Evolutionary conservation across 2,113 vertebrate genomes (phyloP).

Genomic region (Terrapene triunguis): DNA sequence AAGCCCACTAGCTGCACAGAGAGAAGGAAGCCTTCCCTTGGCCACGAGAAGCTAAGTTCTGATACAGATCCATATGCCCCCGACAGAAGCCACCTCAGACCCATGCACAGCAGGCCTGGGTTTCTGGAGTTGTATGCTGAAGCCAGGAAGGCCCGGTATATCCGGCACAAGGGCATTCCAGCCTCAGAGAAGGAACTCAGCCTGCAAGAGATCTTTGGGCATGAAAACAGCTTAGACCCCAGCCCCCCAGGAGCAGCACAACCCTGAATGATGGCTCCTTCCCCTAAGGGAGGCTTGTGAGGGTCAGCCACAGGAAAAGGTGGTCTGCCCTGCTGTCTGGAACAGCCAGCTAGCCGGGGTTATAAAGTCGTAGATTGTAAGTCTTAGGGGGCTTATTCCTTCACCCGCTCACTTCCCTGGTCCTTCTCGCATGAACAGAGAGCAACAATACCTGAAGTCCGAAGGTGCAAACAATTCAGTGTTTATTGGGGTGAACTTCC

Average conservation of each 20-base stretch:
- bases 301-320: too few relatives aligned
- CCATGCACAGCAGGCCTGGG: conserved; percentile 54
- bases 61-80: background rate
- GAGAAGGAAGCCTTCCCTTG: background rate
- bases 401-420: too few relatives aligned
- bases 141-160: conserved; percentile 78
- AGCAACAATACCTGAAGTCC: too few relatives aligned
- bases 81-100: conserved; percentile 33
- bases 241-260: background rate
- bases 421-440: too few relatives aligned
- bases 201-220: conserved; percentile 64
- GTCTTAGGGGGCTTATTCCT: too few relatives aligned
- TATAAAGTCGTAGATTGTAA: too few relatives aligned
- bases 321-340: background rate
- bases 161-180: conserved; percentile 72
- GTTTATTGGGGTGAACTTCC: too few relatives aligned
- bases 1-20: background rate
- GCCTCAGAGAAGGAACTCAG: conserved; percentile 74
- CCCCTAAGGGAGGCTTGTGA: background rate
- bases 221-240: background rate
- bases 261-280: background rate
- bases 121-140: conserved; percentile 73
- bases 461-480: too few relatives aligned
- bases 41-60: background rate
- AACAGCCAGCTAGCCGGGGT: background rate